phyloP scores from a whole-genome alignment of 2,888 invertebrate species.

The Aphelenchoides bicaudatus region DNA sequence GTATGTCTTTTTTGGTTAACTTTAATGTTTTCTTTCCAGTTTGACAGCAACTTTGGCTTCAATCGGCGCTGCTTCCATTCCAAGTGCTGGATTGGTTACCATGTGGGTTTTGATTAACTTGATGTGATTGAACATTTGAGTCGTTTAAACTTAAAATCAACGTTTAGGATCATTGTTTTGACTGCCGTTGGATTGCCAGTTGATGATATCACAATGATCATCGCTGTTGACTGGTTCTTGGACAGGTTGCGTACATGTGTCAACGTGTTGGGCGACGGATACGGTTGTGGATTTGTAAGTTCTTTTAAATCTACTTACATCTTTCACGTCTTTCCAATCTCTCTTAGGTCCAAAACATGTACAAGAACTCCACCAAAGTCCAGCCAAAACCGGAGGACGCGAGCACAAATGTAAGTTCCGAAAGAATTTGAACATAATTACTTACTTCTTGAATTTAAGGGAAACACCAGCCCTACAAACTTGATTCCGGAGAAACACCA shows the following conservation, averaged over 20 bases:
- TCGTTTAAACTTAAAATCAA: too few relatives aligned
- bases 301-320: too few relatives aligned
- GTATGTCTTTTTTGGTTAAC: too few relatives aligned
- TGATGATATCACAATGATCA: conserved; percentile 63
- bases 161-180: conserved; percentile 63
- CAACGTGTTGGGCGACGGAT: conserved; percentile 90
- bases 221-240: conserved; percentile 65
- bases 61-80: conserved; percentile 90
- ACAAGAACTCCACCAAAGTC: too few relatives aligned
- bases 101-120: conserved; percentile 62
- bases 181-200: conserved; percentile 64
- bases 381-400: too few relatives aligned
- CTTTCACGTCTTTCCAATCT: too few relatives aligned
- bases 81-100: conserved; percentile 59
- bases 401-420: too few relatives aligned
- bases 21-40: conserved; percentile 68
- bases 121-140: conserved; percentile 27
- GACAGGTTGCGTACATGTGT: conserved; percentile 72
- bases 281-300: conserved; percentile 91
- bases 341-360: too few relatives aligned
- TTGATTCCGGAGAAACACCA: too few relatives aligned
- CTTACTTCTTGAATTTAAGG: too few relatives aligned
- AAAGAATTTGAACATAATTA: too few relatives aligned
- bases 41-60: conserved; percentile 93
- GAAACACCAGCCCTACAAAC: too few relatives aligned